Evolutionary conservation across 2,888 invertebrate species (phyloP), one percentile per base, ranked within the genome.

Genomic region (Gerosis bhagava): DNA sequence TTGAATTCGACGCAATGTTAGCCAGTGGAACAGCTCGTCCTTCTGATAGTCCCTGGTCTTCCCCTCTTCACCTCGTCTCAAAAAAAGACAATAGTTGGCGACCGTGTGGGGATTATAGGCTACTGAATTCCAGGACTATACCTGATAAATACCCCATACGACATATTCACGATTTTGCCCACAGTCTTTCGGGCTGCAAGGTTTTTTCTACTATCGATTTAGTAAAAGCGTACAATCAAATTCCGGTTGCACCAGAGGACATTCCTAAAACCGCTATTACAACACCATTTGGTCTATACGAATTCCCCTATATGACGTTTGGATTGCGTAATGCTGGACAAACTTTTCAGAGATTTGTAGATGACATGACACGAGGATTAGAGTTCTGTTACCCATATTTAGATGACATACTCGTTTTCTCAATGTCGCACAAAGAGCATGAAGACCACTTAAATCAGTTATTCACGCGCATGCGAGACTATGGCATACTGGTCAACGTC

Each of bases 291-390:
- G 1, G 62, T 5, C 49, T 67, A 5, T 65, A 53, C 39, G 65
- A 77, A 45, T 73, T 65, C 37, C 42, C 56, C 0, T 40, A 26
- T 4, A 65, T 68, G 65, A 53, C n/a, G 1, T 77, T 76, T 21
- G 75, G 77, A 1, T 57, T 79, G 1, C 43, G 70, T 2, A 77
- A 79, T 39, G 73, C 74, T 5, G 6, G 19, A 3, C 19, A 19
- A 6, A 19, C 6, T 3, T 19, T 19, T 19, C 19, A 19, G 19
- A 0, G 39, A 12, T 17, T 39, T n/a, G 26, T 39, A 4, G 39
- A 39, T 5, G 39, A 39, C 7, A 12, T 35, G 8, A 3, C 3
- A 1, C 29, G 29, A 8, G 13, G 29, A 1, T 11, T 29, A 8
- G 29, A 31, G 3, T 31, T 31, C 16, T 2, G 2, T 3, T 31